phyloP scores from a whole-genome alignment of 92 coral and sea anemone species.

The Parazoanthus swiftii region DNA sequence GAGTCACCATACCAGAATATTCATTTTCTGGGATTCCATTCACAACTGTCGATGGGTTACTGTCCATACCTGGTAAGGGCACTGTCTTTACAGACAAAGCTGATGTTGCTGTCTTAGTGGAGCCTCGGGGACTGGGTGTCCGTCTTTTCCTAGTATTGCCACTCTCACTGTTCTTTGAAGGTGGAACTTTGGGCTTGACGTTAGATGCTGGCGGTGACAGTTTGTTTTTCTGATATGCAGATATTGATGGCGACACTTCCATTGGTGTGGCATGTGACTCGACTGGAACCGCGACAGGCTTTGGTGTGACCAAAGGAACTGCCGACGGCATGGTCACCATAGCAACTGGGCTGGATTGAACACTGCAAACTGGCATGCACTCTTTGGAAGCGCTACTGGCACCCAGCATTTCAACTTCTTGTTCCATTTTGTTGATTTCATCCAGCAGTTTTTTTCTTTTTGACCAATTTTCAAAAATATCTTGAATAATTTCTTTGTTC shows the following conservation, averaged over 20 bases:
- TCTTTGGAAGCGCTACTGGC: constrained; percentile 9
- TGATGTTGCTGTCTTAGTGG: neutral
- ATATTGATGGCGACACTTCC: neutral
- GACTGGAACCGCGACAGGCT: neutral
- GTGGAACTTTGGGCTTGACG: neutral
- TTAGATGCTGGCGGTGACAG: neutral
- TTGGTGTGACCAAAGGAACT: neutral
- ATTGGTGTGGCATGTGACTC: neutral
- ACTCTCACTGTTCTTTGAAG: constrained; percentile 6
- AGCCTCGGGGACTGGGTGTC: constrained; percentile 33
- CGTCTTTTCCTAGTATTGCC: constrained; percentile 4
- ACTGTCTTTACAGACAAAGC: neutral
- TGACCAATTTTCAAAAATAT: constrained; percentile 67
- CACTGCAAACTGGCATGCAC: neutral
- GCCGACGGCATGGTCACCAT: neutral
- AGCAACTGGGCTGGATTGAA: neutral
- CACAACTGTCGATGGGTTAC: constrained; percentile 34
- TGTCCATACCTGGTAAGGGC: constrained; percentile 9
- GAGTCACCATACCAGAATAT: constrained; percentile 54
- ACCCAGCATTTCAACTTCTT: constrained; percentile 59
- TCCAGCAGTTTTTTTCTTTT: constrained; percentile 73
- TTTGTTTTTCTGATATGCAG: neutral
- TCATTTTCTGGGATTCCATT: constrained; percentile 36
- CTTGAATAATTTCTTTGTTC: constrained; percentile 66
- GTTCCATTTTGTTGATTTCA: constrained; percentile 70